Evolutionary conservation across 2,797 vertebrate genomes (phyloP).

Genomic region (Columba guinea): DNA sequence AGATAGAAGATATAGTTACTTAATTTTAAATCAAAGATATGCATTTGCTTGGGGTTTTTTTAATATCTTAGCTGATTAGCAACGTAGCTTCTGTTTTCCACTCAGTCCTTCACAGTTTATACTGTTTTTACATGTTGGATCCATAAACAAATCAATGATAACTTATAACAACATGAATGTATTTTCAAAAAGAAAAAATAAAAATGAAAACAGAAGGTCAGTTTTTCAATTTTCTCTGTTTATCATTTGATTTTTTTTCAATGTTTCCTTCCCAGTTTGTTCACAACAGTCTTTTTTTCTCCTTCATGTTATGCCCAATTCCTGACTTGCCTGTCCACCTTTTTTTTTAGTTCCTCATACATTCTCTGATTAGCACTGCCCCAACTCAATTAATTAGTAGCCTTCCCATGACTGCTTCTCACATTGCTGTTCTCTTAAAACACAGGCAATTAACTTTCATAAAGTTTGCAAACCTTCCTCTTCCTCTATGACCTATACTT

Average conservation of each 20-base stretch:
- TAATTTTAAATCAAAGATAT: background rate
- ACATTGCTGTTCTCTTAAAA: background rate
- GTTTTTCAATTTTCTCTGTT: background rate
- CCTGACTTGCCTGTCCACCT: background rate
- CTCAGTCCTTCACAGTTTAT: background rate
- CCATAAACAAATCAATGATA: background rate
- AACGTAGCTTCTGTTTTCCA: background rate
- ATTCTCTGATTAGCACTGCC: background rate
- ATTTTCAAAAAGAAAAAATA: background rate
- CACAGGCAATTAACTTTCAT: background rate
- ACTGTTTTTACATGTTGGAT: background rate
- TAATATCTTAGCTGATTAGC: background rate
- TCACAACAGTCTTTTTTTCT: background rate
- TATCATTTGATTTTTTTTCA: background rate
- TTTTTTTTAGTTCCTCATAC: background rate
- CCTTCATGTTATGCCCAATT: background rate
- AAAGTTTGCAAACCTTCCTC: background rate
- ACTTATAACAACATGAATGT: background rate
- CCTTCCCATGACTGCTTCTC: background rate
- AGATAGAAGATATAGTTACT: background rate
- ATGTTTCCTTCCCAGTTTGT: background rate
- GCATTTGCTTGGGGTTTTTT: background rate
- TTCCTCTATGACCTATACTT: background rate
- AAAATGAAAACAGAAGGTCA: background rate
- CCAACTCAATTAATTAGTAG: background rate